phyloP scores from a whole-genome alignment of 37 sponge, comb jelly and placozoan species.

The Aphrocallistes beatrix region DNA sequence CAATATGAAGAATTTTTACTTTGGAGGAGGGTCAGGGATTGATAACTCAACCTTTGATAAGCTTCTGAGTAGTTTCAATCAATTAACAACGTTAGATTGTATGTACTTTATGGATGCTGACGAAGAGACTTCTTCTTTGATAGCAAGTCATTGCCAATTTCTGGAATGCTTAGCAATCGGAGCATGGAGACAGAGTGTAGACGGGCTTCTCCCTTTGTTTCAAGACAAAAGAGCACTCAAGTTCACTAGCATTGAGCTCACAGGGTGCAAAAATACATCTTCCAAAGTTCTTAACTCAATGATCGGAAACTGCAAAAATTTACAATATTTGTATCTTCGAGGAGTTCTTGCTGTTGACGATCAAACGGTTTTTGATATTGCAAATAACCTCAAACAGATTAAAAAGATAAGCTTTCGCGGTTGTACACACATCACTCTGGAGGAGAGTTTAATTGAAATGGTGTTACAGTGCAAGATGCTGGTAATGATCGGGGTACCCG shows the following conservation, averaged over 20 bases:
- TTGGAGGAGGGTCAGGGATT: background rate
- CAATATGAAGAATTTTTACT: background rate
- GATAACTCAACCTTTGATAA: background rate
- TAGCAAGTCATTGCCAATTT: background rate
- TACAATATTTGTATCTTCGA: background rate
- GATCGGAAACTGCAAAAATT: background rate
- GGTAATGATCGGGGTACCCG: background rate
- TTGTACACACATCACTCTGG: background rate
- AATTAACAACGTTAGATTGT: background rate
- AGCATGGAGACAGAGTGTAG: background rate
- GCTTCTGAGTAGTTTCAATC: background rate
- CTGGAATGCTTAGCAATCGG: background rate
- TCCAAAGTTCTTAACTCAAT: background rate
- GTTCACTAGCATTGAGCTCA: background rate
- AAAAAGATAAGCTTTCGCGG: constrained; percentile 15
- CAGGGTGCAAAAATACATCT: background rate
- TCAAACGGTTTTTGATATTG: background rate
- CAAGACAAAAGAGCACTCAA: background rate
- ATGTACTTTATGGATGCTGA: background rate
- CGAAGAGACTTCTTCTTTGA: background rate
- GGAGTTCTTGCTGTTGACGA: background rate
- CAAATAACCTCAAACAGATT: background rate
- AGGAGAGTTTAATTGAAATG: background rate
- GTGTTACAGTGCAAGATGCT: background rate
- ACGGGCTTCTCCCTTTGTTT: background rate